A percentile compares a stretch with the other conserved stretches of the same genome.
Evolutionary conservation across 2,797 vertebrate species (phyloP).

Genomic region (Scolopax rusticola): DNA sequence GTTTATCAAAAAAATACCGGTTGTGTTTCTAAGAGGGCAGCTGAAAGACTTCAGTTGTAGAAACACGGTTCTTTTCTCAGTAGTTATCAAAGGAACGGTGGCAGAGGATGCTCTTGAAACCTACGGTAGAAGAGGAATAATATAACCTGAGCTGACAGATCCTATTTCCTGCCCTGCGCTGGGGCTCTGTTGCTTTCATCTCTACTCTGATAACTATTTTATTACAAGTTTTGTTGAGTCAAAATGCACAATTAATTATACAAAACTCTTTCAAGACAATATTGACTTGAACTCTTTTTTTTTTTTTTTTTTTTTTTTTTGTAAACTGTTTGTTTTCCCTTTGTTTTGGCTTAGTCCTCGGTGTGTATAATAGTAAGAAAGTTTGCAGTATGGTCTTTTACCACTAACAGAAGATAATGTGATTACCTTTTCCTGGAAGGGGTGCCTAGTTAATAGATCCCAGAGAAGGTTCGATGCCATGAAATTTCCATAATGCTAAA

Average conservation of each 20-base stretch:
- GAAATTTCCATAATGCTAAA: not conserved
- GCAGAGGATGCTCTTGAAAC: not conserved
- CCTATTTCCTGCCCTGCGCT: accelerated
- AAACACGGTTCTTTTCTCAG: not conserved
- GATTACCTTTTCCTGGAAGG: not conserved
- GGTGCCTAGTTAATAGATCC: not conserved
- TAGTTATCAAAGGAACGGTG: not conserved
- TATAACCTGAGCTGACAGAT: accelerated
- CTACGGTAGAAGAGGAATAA: accelerated
- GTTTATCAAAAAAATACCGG: accelerated
- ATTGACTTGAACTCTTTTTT: not conserved
- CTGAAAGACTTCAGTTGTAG: not conserved
- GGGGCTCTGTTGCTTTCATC: not conserved
- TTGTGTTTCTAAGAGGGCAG: not conserved
- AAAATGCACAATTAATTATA: not conserved
- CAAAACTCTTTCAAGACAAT: not conserved
- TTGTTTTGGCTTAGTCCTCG: not conserved
- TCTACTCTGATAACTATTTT: not conserved
- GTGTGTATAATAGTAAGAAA: not conserved
- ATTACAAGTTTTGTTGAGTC: accelerated
- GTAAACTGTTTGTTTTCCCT: not conserved
- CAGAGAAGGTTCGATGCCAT: accelerated
- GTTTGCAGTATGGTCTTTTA: not conserved
- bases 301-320: not conserved
- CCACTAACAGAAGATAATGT: accelerated